Evolutionary conservation across 2,797 vertebrate species (phyloP), one percentile per base, ranked within the genome.

Genomic region (Valencia hispanica): DNA sequence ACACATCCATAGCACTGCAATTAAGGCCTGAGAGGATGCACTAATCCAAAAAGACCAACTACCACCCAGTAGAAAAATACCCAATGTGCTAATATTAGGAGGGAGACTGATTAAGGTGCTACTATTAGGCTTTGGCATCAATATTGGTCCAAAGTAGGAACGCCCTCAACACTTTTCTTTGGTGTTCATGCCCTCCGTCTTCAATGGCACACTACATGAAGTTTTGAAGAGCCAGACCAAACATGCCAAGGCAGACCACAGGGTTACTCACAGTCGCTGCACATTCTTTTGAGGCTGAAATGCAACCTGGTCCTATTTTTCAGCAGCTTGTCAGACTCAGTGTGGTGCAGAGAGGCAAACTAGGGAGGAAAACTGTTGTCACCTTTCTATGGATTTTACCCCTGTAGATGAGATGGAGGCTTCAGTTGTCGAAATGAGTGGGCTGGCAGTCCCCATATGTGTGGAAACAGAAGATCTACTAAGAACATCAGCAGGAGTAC

Each of bases 281-380:
- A 93, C 92, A 94, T 94, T 94, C 91, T 94, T 94, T 76, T 89
- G 82, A 92, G 92, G 90, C 88, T 94, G 91, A 93, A 94, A 94
- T 89, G 87, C 80, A 91, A 94, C 85, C 91, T 80, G 45, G 72
- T 90, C 88, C 84, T 93, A 92, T 94, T 93, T 94, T 94, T 94
- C 92, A 93, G 90, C 93, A 93, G 94, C 92, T 92, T 94, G 93
- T 94, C 93, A 94, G 93, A 84, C 92, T 89, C 89, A 90, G 90
- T 93, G 92, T 90, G 92, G 91, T 87, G 91, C 89, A 83, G 79
- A 81, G 91, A 84, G 85, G 91, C 93, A 92, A 93, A 92, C 91
- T 92, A 84, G 79, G 84, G 91, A 88, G 90, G 82, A 86, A 91
- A 94, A 94, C 90, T 92, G 90, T 94, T 94, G 93, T 93, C 93